Percentiles rank a stretch among this genome's conserved stretches.
These are phyloP conservation scores for Sebastes oblongus DNA, from an alignment of 2,797 vertebrate genomes.

Conservation along the genomic window DNA sequence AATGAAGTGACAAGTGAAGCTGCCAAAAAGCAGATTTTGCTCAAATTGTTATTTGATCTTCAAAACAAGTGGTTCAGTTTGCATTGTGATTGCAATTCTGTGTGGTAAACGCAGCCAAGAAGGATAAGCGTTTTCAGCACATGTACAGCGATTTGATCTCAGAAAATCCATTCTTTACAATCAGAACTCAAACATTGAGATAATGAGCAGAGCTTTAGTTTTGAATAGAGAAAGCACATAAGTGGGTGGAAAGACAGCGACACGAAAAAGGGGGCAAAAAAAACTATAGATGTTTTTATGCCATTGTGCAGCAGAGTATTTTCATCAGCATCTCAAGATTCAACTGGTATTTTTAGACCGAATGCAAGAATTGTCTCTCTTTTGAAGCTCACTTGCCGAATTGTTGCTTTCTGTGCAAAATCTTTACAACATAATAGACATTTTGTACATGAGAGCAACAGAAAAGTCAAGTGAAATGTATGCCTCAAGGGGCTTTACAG, in stretches of 20 bases:
- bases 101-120: slow-evolving; percentile 15
- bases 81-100: slow-evolving; percentile 27
- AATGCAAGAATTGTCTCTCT: neutral
- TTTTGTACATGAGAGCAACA: slow-evolving; percentile 10
- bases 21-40: slow-evolving; percentile 13
- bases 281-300: neutral
- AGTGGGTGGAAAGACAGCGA: slow-evolving; percentile 1
- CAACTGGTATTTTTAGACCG: neutral
- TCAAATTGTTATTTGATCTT: slow-evolving; percentile 46
- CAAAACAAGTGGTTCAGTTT: slow-evolving; percentile 25
- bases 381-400: neutral
- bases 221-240: slow-evolving; percentile 22
- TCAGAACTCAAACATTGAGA: slow-evolving; percentile 7
- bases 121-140: slow-evolving; percentile 5
- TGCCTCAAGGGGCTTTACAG: neutral
- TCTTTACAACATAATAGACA: neutral
- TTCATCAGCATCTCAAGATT: slow-evolving; percentile 5
- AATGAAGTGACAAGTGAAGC: slow-evolving; percentile 38
- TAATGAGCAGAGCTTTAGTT: neutral
- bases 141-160: slow-evolving; percentile 23
- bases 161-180: slow-evolving; percentile 30
- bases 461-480: neutral
- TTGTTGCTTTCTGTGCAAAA: neutral
- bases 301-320: slow-evolving; percentile 1
- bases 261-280: neutral